Conservation (phyloP, 2,113 vertebrate genomes). For the Tinamus guttatus region DNA sequence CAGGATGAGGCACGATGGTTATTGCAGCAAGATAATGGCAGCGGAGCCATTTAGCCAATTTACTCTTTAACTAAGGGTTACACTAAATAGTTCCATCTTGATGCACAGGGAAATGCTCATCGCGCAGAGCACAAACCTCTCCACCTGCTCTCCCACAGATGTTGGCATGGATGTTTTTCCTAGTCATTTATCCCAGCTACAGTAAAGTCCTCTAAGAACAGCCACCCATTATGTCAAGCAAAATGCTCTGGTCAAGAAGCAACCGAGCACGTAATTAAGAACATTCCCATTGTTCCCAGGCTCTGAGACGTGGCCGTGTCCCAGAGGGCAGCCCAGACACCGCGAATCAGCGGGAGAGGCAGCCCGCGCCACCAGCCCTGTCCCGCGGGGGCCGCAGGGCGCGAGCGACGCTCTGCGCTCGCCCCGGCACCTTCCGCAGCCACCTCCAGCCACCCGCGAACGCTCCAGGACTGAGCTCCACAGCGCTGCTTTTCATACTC, state of each 20-base stretch:
- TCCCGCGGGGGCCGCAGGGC: not conserved
- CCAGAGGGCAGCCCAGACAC: not conserved
- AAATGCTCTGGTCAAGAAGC: not conserved
- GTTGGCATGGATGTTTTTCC: not conserved
- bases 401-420: not conserved
- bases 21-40: not conserved
- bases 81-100: not conserved
- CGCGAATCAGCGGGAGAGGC: no score
- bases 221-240: accelerated
- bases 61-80: not conserved
- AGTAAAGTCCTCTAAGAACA: not conserved
- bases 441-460: not conserved
- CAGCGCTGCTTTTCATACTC: not conserved
- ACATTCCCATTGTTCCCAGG: accelerated
- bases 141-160: not conserved
- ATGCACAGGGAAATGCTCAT: not conserved
- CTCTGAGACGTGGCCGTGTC: not conserved
- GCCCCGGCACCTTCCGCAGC: not conserved
- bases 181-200: not conserved
- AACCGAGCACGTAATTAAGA: not conserved
- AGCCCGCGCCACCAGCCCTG: no score
- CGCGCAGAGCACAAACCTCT: not conserved
- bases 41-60: slow-evolving; percentile 17
- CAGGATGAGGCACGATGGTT: not conserved
- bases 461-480: not conserved